Conservation (phyloP, 2,113 vertebrate species). For the Epinephelus moara region DNA sequence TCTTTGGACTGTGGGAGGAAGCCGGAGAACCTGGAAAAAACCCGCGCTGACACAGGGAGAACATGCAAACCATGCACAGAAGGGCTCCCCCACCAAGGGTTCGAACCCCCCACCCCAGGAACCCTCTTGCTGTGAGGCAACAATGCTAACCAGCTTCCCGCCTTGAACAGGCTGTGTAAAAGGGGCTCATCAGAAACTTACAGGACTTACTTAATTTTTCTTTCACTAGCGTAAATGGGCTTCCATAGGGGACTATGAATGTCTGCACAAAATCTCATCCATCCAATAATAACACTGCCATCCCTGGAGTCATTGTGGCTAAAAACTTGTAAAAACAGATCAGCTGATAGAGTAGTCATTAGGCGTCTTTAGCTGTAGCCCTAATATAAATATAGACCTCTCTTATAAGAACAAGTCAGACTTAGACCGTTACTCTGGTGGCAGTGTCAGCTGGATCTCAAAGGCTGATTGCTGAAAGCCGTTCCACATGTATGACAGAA, state of each 20-base stretch:
- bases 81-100: too few species aligned
- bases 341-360: slow-evolving; percentile 1
- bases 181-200: too few species aligned
- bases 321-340: background rate
- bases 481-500: background rate
- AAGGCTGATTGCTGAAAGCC: background rate
- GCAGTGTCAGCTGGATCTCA: background rate
- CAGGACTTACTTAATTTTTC: too few species aligned
- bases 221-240: background rate
- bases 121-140: too few species aligned
- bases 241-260: background rate
- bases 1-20: too few species aligned
- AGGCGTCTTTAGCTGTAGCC: slow-evolving; percentile 10
- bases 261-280: background rate
- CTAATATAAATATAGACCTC: background rate
- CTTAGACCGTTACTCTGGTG: background rate
- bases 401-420: background rate
- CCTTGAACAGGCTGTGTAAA: too few species aligned
- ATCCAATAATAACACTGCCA: background rate
- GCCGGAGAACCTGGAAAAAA: too few species aligned
- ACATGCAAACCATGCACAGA: too few species aligned
- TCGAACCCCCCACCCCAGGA: too few species aligned
- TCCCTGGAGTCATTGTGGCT: background rate
- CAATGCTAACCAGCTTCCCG: too few species aligned
- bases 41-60: too few species aligned